A percentile compares a stretch with the other conserved stretches of the same genome.
Evolutionary conservation across 2,888 invertebrate species (phyloP).

Genomic region (Oxyteleia sp.): DNA sequence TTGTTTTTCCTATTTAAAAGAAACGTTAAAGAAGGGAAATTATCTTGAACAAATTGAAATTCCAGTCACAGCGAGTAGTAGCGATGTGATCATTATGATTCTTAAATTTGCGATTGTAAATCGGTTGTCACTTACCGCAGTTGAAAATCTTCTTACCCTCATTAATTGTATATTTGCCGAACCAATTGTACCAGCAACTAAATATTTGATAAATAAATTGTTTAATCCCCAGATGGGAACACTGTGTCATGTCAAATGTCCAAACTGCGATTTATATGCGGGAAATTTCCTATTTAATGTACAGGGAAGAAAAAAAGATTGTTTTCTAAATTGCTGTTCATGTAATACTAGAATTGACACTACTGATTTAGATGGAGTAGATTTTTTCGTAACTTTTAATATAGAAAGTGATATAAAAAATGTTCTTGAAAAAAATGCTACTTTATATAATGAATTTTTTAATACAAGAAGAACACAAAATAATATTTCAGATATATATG

Average conservation of each 20-base stretch:
- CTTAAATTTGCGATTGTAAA: conserved; percentile 6
- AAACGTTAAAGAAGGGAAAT: background rate
- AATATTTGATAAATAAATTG: conserved; percentile 8
- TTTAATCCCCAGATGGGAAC: conserved; percentile 14
- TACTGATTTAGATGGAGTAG: background rate
- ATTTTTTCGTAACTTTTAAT: conserved; percentile 20
- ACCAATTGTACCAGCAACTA: conserved; percentile 8
- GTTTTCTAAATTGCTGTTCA: background rate
- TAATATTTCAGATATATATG: conserved; percentile 19
- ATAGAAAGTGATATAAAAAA: background rate
- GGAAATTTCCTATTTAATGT: conserved; percentile 4
- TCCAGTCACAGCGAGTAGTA: conserved; percentile 4
- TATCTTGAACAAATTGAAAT: conserved; percentile 7
- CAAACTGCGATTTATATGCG: background rate
- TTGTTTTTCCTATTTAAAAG: background rate
- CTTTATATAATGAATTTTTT: background rate
- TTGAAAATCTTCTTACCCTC: background rate
- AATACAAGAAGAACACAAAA: background rate
- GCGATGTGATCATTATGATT: conserved; percentile 22
- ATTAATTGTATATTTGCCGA: conserved; percentile 10
- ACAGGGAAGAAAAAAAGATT: background rate
- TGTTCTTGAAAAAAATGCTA: conserved; percentile 8
- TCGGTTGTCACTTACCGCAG: background rate
- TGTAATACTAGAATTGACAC: conserved; percentile 2
- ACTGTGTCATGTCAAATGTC: background rate